Evolutionary conservation across 2,797 vertebrate genomes (phyloP).

Genomic region (Coreius guichenoti): DNA sequence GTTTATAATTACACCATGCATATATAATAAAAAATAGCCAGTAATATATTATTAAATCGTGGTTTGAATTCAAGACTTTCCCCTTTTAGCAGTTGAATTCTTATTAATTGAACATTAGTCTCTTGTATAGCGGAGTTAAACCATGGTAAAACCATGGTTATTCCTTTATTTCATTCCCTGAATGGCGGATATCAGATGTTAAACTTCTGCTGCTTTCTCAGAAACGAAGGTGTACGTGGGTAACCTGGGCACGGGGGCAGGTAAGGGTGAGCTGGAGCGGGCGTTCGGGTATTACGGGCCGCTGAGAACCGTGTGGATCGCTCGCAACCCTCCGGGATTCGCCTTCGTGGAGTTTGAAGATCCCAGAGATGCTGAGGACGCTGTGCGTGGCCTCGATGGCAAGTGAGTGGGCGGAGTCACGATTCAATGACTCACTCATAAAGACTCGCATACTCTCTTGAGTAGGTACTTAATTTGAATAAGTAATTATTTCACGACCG

Average conservation of each 20-base stretch:
- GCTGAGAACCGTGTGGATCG: conserved; percentile 89
- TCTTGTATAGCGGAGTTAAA: too few relatives aligned
- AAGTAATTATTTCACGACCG: neutral
- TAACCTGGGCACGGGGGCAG: conserved; percentile 87
- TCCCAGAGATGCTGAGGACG: conserved; percentile 84
- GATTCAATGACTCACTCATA: neutral
- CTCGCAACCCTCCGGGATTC: conserved; percentile 88
- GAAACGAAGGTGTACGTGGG: conserved; percentile 88
- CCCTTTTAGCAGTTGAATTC: neutral
- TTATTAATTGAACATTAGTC: neutral
- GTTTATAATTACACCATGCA: neutral
- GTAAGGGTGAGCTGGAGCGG: conserved; percentile 88
- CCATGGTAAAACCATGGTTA: too few relatives aligned
- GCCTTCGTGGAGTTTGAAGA: conserved; percentile 87
- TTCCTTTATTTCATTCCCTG: too few relatives aligned
- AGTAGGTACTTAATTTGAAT: neutral
- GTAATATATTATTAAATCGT: too few relatives aligned
- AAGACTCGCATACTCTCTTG: neutral
- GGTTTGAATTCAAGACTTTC: neutral
- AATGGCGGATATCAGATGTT: neutral
- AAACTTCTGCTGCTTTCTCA: conserved; percentile 56
- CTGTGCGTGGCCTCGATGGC: conserved; percentile 81
- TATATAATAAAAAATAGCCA: neutral
- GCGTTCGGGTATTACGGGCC: conserved; percentile 89
- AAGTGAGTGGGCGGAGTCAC: conserved; percentile 74